phyloP scores from a whole-genome alignment of 2,888 invertebrate genomes.

The Zygaena filipendulae region DNA sequence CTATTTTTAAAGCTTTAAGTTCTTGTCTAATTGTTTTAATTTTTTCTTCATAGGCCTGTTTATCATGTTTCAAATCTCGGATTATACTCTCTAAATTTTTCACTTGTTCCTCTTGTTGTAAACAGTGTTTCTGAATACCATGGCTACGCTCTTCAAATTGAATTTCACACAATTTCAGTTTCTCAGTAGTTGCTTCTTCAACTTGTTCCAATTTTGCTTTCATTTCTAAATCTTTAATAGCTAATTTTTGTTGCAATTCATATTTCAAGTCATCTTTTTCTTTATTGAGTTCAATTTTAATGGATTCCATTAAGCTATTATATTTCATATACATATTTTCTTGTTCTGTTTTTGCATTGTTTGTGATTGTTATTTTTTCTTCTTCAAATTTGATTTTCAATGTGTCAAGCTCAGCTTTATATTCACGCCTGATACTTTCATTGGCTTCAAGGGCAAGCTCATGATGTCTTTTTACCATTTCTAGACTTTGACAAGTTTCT shows the following conservation, averaged over 20 bases:
- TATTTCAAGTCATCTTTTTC: conserved; percentile 44
- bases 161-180: conserved; percentile 53
- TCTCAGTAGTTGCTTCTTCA: conserved; percentile 52
- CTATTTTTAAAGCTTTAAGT: conserved; percentile 31
- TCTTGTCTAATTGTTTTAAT: conserved; percentile 35
- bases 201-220: conserved; percentile 58
- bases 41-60: conserved; percentile 36
- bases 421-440: conserved; percentile 59
- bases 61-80: conserved; percentile 37
- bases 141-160: conserved; percentile 55
- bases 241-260: conserved; percentile 38
- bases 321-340: conserved; percentile 44
- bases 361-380: conserved; percentile 46
- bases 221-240: conserved; percentile 45
- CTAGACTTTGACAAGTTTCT: conserved; percentile 51
- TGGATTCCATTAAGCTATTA: conserved; percentile 33
- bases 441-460: conserved; percentile 58
- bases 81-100: conserved; percentile 39
- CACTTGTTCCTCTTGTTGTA: conserved; percentile 40
- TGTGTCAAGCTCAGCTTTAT: conserved; percentile 52
- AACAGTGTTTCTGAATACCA: conserved; percentile 43
- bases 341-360: conserved; percentile 43
- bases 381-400: conserved; percentile 54
- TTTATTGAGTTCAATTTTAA: conserved; percentile 38
- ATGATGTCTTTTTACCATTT: conserved; percentile 64